Evolutionary conservation across 2,888 invertebrate species (phyloP).

Genomic region (Lobophora halterata): DNA sequence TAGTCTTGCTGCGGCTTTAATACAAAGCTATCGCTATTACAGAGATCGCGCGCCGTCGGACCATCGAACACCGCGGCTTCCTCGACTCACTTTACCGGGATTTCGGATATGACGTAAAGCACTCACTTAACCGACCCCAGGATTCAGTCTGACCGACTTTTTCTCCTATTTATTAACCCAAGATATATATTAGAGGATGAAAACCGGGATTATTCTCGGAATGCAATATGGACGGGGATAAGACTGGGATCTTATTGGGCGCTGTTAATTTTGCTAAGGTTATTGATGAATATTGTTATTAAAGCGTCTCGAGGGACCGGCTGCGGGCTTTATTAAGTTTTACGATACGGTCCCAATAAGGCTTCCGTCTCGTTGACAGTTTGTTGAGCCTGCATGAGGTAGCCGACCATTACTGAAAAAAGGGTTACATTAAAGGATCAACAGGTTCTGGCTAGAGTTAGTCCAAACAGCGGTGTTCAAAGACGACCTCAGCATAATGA

Average conservation of each 20-base stretch:
- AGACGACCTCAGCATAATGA: constrained; percentile 46
- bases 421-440: constrained; percentile 35
- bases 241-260: constrained; percentile 45
- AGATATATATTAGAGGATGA: constrained; percentile 66
- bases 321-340: constrained; percentile 29
- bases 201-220: constrained; percentile 60
- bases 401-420: constrained; percentile 20
- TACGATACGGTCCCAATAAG: constrained; percentile 23
- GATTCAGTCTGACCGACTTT: constrained; percentile 68
- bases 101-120: constrained; percentile 80
- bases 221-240: constrained; percentile 50
- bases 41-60: constrained; percentile 67
- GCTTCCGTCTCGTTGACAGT: constrained; percentile 15
- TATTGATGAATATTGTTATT: constrained; percentile 37
- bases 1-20: constrained; percentile 74
- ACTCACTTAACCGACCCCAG: constrained; percentile 67
- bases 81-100: constrained; percentile 78
- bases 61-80: constrained; percentile 76
- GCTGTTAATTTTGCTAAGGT: constrained; percentile 46
- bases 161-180: constrained; percentile 74
- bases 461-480: constrained; percentile 33
- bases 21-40: constrained; percentile 81
- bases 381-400: constrained; percentile 8
- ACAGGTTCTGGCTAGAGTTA: constrained; percentile 41
- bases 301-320: constrained; percentile 25